A percentile compares a stretch with the other conserved stretches of the same genome.
These are phyloP conservation scores for Macrocentrus cingulum DNA, from an alignment of 1,140 invertebrate species.

Conservation along the genomic window DNA sequence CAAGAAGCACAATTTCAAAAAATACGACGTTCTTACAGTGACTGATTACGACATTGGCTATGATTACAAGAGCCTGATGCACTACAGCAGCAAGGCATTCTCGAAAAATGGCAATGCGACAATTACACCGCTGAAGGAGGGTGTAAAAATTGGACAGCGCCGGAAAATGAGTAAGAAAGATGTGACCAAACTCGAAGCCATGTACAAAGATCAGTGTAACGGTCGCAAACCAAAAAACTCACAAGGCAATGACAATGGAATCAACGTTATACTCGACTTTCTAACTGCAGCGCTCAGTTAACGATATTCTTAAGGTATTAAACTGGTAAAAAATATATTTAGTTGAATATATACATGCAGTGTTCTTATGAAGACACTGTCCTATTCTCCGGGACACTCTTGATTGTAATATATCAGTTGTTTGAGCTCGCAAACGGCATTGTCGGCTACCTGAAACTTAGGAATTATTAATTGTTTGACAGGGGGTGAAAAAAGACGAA, in stretches of 20 bases:
- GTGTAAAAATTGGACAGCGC: slow-evolving; percentile 20
- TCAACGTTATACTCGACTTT: neutral
- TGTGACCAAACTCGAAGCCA: slow-evolving; percentile 65
- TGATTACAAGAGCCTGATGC: slow-evolving; percentile 74
- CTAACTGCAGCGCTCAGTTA: neutral
- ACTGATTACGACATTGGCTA: slow-evolving; percentile 67
- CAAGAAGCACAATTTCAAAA: slow-evolving; percentile 70
- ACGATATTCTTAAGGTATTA: no score
- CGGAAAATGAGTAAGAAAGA: slow-evolving; percentile 58
- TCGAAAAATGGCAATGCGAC: slow-evolving; percentile 67
- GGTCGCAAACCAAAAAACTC: slow-evolving; percentile 29
- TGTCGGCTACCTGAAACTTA: slow-evolving; percentile 57
- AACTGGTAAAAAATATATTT: neutral
- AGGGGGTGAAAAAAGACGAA: neutral
- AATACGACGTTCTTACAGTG: slow-evolving; percentile 65
- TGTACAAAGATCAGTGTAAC: slow-evolving; percentile 64
- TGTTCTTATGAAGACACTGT: neutral
- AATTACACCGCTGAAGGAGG: slow-evolving; percentile 58
- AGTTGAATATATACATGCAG: neutral
- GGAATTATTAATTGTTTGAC: no score
- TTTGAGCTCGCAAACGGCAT: slow-evolving; percentile 53
- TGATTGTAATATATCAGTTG: neutral
- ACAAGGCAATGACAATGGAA: neutral
- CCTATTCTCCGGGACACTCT: neutral
- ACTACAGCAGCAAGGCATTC: slow-evolving; percentile 70